phyloP scores from a whole-genome alignment of 2,888 invertebrate species.

The Melinopterus prodromus region DNA sequence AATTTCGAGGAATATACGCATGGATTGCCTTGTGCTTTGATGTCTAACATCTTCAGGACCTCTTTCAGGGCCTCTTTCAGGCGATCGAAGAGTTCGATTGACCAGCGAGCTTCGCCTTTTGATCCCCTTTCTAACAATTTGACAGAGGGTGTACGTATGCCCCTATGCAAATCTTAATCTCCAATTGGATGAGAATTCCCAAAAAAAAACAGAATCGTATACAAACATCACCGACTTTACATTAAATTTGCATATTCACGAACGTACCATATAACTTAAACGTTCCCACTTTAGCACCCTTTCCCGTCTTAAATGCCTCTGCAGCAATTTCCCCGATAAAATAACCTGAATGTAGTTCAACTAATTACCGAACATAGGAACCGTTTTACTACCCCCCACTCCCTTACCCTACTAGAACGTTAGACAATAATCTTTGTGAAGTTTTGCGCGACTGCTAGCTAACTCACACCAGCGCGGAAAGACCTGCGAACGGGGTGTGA shows the following conservation, averaged over 20 bases:
- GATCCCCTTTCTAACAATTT: background rate
- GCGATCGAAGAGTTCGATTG: background rate
- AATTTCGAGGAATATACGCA: background rate
- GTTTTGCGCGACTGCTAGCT: slow-evolving; percentile 26
- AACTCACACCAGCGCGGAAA: background rate
- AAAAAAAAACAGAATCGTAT: too few species aligned
- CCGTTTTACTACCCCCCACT: slow-evolving; percentile 31
- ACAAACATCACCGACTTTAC: too few species aligned
- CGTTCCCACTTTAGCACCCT: slow-evolving; percentile 12
- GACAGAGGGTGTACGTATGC: background rate
- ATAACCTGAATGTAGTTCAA: slow-evolving; percentile 22
- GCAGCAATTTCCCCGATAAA: slow-evolving; percentile 6
- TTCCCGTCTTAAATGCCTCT: background rate
- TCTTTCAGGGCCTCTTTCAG: background rate
- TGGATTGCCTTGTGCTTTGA: background rate
- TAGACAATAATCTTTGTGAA: slow-evolving; percentile 33
- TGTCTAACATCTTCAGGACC: background rate
- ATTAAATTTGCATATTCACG: slow-evolving; percentile 14
- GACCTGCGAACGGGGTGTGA: slow-evolving; percentile 28
- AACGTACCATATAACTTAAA: slow-evolving; percentile 12
- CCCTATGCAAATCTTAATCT: background rate
- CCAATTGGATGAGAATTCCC: background rate
- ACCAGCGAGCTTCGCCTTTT: background rate
- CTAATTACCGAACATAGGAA: slow-evolving; percentile 35
- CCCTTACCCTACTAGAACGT: slow-evolving; percentile 9